Percentiles rank a stretch among this genome's conserved stretches.
These are phyloP conservation scores for Syritta pipiens DNA, from an alignment of 2,888 invertebrate species.

Conservation along the genomic window DNA sequence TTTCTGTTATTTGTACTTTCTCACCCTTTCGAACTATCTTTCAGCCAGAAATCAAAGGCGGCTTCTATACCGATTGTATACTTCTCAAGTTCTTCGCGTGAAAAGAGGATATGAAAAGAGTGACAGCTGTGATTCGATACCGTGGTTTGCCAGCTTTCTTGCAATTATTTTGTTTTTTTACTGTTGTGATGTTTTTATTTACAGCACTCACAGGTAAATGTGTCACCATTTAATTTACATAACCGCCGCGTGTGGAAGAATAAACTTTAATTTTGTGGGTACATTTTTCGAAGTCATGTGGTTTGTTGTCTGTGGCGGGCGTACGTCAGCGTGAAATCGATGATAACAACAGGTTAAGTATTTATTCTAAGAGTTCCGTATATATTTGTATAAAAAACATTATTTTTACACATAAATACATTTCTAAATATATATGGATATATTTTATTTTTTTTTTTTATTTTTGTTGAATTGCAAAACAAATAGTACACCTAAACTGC, in stretches of 20 bases:
- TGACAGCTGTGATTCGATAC: conserved; percentile 1
- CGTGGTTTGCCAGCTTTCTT: background rate
- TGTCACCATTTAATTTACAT: too few species aligned
- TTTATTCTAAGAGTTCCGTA: conserved; percentile 8
- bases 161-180: background rate
- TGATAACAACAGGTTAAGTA: conserved; percentile 64
- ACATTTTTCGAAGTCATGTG: conserved; percentile 13
- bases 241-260: background rate
- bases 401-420: background rate
- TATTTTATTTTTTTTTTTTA: conserved; percentile 14
- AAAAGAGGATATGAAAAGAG: conserved; percentile 27
- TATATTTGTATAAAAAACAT: conserved; percentile 8
- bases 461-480: conserved; percentile 25
- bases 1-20: conserved; percentile 13
- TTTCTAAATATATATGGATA: background rate
- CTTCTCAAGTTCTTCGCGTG: too few species aligned
- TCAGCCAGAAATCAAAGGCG: conserved; percentile 14
- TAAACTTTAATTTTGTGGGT: background rate
- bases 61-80: too few species aligned
- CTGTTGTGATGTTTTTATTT: background rate
- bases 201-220: background rate
- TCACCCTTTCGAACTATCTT: background rate
- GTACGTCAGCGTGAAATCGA: conserved; percentile 46
- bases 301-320: conserved; percentile 38
- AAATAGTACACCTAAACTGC: conserved; percentile 59